Evolutionary conservation across 2,888 invertebrate species (phyloP), one percentile per base, ranked within the genome.

Genomic region (Steromphala cineraria): DNA sequence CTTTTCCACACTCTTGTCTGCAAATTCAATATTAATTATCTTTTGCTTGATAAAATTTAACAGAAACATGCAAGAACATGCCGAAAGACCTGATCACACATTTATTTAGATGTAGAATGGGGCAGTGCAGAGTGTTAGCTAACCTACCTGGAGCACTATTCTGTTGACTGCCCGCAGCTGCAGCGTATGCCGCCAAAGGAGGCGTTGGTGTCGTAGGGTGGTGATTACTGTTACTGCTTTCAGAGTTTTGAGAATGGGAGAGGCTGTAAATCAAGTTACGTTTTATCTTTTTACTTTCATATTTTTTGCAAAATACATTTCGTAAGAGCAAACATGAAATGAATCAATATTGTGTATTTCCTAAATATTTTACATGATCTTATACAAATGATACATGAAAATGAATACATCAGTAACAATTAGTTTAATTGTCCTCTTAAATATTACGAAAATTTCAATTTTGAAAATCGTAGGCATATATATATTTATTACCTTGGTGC

Each of bases 141-240:
- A 31, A 24, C 83, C 81, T 82, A 91, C 91, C 90, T 88, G 89
- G 85, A 83, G 85, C 85, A 82, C 84, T 75, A 53, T 71, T 91
- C 83, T 89, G 86, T 46, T 46, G 46, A 77, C 90, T 85, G 62
- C 84, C 85, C 76, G 87, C 89, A 67, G 88, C 88, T 74, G 87
- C 88, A 81, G 87, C 86, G 76, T 88, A 88, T n/a, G 89, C 84
- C 78, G 89, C 86, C 75, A 86, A 82, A 67, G 89, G 87, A 75
- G 88, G 86, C 75, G 91, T 88, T 36, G 90, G 81, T 82, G 91
- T 84, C 84, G 92, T 94, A 94, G 92, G 94, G 94, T 88, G 94
- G 93, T 91, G 94, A 94, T 88, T 90, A 82, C 88, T 89, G 80
- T 86, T 82, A 84, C 82, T 83, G 67, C 55, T 80, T 75, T 83